Percentiles rank a stretch among this genome's conserved stretches.
Evolutionary conservation across 2,797 vertebrate genomes (phyloP).

Genomic region (Glyptemys insculpta): DNA sequence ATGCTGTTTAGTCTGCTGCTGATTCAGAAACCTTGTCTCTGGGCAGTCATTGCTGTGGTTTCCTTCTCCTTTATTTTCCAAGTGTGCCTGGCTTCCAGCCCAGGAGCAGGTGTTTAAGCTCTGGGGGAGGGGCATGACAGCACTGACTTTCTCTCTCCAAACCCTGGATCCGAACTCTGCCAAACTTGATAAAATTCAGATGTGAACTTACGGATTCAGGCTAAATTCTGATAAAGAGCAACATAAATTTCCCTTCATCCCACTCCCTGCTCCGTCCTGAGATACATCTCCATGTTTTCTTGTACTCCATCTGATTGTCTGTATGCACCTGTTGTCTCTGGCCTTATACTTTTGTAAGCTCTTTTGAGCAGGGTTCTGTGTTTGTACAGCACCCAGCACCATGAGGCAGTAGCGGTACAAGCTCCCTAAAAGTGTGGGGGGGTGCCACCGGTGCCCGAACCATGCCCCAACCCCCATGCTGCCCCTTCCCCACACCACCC

Average conservation of each 20-base stretch:
- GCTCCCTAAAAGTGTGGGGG: too few relatives aligned
- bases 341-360: background rate
- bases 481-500: too few relatives aligned
- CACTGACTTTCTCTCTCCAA: accelerated
- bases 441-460: too few relatives aligned
- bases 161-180: background rate
- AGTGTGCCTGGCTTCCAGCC: background rate
- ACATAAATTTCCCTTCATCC: background rate
- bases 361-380: background rate
- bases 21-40: background rate
- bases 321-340: background rate
- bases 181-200: accelerated
- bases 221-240: background rate
- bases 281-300: background rate
- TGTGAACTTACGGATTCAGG: background rate
- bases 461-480: too few relatives aligned
- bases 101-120: slow-evolving; percentile 18
- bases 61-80: background rate
- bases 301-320: background rate
- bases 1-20: background rate
- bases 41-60: background rate
- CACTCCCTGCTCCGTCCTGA: background rate
- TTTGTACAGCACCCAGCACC: background rate
- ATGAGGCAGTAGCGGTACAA: too few relatives aligned
- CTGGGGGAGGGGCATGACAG: accelerated